Conservation (phyloP, 2,113 vertebrate genomes). For the Piaya cayana region DNA sequence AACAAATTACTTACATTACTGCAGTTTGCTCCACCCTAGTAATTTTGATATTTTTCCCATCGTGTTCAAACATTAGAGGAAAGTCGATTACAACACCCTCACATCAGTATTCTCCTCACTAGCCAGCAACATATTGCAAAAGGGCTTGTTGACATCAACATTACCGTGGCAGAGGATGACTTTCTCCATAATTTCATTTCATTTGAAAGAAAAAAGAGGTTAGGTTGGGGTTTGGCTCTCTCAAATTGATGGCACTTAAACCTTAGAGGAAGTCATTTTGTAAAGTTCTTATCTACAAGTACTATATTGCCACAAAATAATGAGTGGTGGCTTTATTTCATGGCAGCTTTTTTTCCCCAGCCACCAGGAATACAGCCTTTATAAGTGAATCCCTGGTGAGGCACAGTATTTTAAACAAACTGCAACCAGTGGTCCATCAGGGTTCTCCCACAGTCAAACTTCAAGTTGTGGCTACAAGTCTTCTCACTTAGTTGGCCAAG, state of each 20-base stretch:
- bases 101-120: neutral
- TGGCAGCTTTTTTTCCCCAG: neutral
- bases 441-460: neutral
- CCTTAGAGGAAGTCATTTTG: neutral
- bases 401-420: neutral
- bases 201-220: neutral
- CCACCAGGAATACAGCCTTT: neutral
- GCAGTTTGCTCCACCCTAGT: constrained; percentile 10
- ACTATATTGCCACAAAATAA: neutral
- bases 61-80: constrained; percentile 16
- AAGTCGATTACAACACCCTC: neutral
- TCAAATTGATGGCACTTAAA: neutral
- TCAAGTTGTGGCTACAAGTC: neutral
- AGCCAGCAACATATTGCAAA: neutral
- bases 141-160: neutral
- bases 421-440: neutral
- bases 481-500: neutral
- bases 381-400: neutral
- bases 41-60: constrained; percentile 22
- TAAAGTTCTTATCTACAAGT: neutral
- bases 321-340: neutral
- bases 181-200: constrained; percentile 9
- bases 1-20: constrained; percentile 46
- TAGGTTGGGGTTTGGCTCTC: neutral
- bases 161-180: neutral